Evolutionary conservation across 2,888 invertebrate genomes (phyloP), one percentile per base, ranked within the genome.

Genomic region (Plutella xylostella): DNA sequence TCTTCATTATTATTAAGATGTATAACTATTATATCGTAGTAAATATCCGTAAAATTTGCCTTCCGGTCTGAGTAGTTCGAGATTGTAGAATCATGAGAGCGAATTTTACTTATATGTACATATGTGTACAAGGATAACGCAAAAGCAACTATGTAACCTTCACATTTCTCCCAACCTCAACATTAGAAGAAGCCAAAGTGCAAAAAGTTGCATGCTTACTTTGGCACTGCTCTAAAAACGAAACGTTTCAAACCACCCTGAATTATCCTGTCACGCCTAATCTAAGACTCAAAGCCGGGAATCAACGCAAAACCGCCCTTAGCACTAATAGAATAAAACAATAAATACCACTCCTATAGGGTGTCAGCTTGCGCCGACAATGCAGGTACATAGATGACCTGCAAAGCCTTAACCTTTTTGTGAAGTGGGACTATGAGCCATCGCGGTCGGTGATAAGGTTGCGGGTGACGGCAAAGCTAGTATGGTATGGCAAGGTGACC

Each of bases 181-280:
- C n/a, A n/a, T n/a, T n/a, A n/a, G n/a, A n/a, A n/a, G n/a, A n/a
- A n/a, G n/a, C n/a, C n/a, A n/a, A n/a, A n/a, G n/a, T n/a, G n/a
- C n/a, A n/a, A n/a, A n/a, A n/a, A n/a, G n/a, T n/a, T n/a, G n/a
- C n/a, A n/a, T n/a, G n/a, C n/a, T n/a, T n/a, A n/a, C n/a, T n/a
- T n/a, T n/a, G n/a, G n/a, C n/a, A n/a, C n/a, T n/a, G n/a, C n/a
- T n/a, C n/a, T n/a, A n/a, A 63, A 57, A 54, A 56, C 57, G 52
- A 61, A 57, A 57, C 75, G 72, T n/a, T n/a, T n/a, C n/a, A n/a
- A n/a, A n/a, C n/a, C n/a, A 78, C 72, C 73, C 64, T 77, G 80
- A 79, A 82, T 82, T 80, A 82, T 80, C 79, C 82, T 82, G 82
- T 82, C 82, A 82, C 76, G 80, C 72, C 78, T 63, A 72, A 71